These are phyloP conservation scores for Drosophila pseudotakahashii DNA, from an alignment of 2,888 invertebrate genomes.

Conservation along the genomic window DNA sequence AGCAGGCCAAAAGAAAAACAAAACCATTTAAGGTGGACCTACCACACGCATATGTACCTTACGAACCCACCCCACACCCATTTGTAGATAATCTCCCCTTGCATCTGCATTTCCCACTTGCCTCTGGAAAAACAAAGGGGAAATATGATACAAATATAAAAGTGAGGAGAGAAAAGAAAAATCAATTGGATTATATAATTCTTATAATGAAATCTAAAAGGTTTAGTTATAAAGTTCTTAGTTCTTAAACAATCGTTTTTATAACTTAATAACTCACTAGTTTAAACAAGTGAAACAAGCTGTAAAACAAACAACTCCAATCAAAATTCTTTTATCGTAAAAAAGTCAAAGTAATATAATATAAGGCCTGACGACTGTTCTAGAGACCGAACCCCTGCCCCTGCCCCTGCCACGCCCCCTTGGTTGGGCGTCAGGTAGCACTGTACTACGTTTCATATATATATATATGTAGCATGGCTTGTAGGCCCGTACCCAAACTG, in stretches of 20 bases:
- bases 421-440: conserved; percentile 33
- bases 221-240: too few species aligned
- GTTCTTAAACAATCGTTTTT: too few species aligned
- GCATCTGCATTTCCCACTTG: conserved; percentile 7
- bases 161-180: neutral
- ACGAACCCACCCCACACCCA: neutral
- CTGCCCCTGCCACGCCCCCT: conserved; percentile 1
- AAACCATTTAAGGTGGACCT: conserved; percentile 26
- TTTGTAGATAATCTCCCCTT: conserved; percentile 14
- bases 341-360: neutral
- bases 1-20: conserved; percentile 5
- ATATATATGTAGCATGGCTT: neutral
- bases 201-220: too few species aligned
- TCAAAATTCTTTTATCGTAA: conserved; percentile 6
- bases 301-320: conserved; percentile 8
- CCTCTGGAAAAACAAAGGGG: conserved; percentile 1
- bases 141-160: neutral
- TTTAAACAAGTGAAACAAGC: too few species aligned
- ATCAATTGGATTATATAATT: conserved; percentile 1
- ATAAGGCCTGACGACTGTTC: conserved; percentile 3
- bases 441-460: conserved; percentile 20
- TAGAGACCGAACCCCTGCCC: neutral
- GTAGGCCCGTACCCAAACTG: conserved; percentile 10
- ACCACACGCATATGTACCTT: conserved; percentile 16
- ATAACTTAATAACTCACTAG: too few species aligned